Evolutionary conservation across 2,888 invertebrate species (phyloP), one percentile per base, ranked within the genome.

Genomic region (Scrobipalpa atriplicella): DNA sequence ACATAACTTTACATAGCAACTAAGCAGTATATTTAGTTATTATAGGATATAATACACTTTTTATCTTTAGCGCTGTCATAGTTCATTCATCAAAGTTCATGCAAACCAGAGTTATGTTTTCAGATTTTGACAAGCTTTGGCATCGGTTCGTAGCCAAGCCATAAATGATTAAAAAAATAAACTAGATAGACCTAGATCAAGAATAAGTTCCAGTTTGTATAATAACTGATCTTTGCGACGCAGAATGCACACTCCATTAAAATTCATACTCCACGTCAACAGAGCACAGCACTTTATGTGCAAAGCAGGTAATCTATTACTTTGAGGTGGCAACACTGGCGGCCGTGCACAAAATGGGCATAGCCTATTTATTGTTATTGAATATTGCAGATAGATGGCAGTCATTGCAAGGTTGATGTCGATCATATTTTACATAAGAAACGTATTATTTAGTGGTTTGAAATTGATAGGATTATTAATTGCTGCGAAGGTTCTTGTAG

Each of bases 291-390:
- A 66, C 65, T 66, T 61, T 61, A 66, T 51, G 65, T 66, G 65
- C 65, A 66, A 66, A 66, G 36, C 29, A 52, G 65, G 56, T 54
- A 64, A 58, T 58, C 58, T 58, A 58, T 58, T 58, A 58, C 58
- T 58, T 38, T 8, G 36, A 62, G 43, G 62, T 62, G 62, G 41
- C 62, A 62, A 62, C 43, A 62, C 41, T 62, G 41, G 39, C 62
- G 41, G 10, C 62, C 18, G 11, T 43, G 41, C 29, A 10, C 43
- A 62, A 62, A 62, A 43, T 43, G 41, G 62, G 62, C 39, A 41
- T 19, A 19, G 21, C 21, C 54, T 21, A 56, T 21, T 56, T 58
- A 54, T 54, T 52, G 18, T 7, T 19, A 52, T 19, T 54, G 21
- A 21, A 54, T 21, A 54, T 19, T 18, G 54, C 11, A 8, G 54